A percentile compares a stretch with the other conserved stretches of the same genome.
These are phyloP conservation scores for Diarsia mendica DNA, from an alignment of 2,888 invertebrate genomes.

Conservation along the genomic window DNA sequence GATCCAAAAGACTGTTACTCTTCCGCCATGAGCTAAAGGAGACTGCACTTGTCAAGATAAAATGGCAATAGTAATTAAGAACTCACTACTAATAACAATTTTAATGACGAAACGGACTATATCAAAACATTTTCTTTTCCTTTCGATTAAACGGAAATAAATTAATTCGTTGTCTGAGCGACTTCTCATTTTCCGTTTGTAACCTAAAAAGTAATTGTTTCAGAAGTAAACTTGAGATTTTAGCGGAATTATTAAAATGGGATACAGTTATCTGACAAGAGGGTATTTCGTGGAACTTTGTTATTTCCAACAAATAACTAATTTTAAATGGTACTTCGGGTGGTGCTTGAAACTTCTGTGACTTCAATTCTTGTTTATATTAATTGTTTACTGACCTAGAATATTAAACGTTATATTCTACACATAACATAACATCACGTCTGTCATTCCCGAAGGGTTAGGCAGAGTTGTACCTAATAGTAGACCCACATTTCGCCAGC, in stretches of 20 bases:
- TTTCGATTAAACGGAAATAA: slow-evolving; percentile 15
- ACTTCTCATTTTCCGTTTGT: slow-evolving; percentile 14
- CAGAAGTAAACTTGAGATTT: slow-evolving; percentile 37
- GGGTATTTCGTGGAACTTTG: slow-evolving; percentile 25
- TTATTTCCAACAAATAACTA: slow-evolving; percentile 33
- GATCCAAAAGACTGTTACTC: too few relatives aligned
- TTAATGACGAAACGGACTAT: background rate
- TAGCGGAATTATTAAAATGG: slow-evolving; percentile 37
- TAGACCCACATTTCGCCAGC: too few relatives aligned
- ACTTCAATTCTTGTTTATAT: background rate
- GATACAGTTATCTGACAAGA: slow-evolving; percentile 36
- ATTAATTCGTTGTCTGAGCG: slow-evolving; percentile 15
- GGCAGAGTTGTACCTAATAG: too few relatives aligned
- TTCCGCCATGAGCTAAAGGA: too few relatives aligned
- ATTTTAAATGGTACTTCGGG: slow-evolving; percentile 32
- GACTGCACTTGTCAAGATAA: too few relatives aligned
- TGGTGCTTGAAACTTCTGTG: slow-evolving; percentile 17
- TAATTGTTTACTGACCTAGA: background rate
- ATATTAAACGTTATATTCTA: background rate
- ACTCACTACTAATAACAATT: background rate
- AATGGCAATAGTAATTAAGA: background rate
- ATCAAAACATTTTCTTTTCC: background rate
- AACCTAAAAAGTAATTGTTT: slow-evolving; percentile 31
- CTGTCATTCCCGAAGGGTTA: too few relatives aligned
- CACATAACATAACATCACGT: too few relatives aligned